Percentiles rank a stretch among this genome's conserved stretches.
Conservation (phyloP, 2,113 vertebrate genomes). For the Narcine bancroftii region DNA sequence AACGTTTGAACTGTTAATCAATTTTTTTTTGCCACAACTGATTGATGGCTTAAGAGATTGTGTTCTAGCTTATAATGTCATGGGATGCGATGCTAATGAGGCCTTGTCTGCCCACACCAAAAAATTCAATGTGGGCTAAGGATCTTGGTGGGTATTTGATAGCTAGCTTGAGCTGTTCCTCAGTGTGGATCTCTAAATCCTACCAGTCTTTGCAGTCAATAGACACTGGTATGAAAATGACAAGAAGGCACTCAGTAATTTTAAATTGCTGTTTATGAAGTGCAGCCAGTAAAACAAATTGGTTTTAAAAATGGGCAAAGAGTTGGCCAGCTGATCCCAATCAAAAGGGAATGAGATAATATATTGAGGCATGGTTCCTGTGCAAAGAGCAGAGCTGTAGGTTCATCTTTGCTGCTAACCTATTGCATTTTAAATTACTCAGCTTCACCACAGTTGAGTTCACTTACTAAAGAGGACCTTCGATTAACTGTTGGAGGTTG, state of each 20-base stretch:
- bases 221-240: conserved; percentile 1
- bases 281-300: background rate
- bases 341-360: background rate
- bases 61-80: background rate
- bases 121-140: background rate
- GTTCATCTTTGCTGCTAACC: background rate
- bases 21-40: background rate
- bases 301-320: background rate
- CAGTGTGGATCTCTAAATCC: background rate
- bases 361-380: background rate
- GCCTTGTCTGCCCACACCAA: background rate
- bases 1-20: background rate
- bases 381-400: background rate
- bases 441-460: background rate
- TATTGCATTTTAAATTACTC: background rate
- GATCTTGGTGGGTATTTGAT: background rate
- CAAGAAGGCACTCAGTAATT: background rate
- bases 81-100: conserved; percentile 19
- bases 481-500: background rate
- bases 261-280: background rate
- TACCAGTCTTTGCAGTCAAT: background rate
- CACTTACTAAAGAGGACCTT: too few species aligned
- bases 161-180: background rate
- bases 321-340: background rate
- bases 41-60: background rate